These are phyloP conservation scores for Aldrovandia affinis DNA, from an alignment of 2,797 vertebrate genomes.

Conservation along the genomic window DNA sequence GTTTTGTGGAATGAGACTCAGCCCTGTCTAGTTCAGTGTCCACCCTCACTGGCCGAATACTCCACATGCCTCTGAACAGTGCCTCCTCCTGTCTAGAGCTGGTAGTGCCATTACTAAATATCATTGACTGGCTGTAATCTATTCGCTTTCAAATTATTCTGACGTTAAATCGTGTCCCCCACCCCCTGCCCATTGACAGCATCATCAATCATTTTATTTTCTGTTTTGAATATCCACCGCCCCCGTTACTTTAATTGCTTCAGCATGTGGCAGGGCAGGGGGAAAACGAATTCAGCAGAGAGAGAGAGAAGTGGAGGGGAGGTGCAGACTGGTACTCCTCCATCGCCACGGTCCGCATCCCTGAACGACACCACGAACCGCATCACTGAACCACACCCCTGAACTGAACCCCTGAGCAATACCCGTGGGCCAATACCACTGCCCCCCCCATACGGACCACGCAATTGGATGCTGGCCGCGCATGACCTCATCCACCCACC, in stretches of 20 bases:
- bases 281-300: not conserved
- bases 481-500: constrained; percentile 1
- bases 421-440: not conserved
- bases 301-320: not conserved
- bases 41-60: not conserved
- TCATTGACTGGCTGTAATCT: constrained; percentile 77
- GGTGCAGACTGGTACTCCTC: constrained; percentile 48
- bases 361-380: not conserved
- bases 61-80: constrained; percentile 21
- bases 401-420: not conserved
- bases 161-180: constrained; percentile 76
- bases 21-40: not conserved
- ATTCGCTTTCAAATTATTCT: constrained; percentile 79
- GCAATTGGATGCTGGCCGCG: not conserved
- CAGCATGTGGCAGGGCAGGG: constrained; percentile 66
- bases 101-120: constrained; percentile 75
- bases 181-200: constrained; percentile 65
- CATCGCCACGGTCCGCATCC: not conserved
- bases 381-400: not conserved
- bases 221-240: constrained; percentile 65
- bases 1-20: not conserved
- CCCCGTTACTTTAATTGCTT: constrained; percentile 74
- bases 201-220: constrained; percentile 80
- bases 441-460: not conserved
- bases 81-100: constrained; percentile 63